Base-by-base conservation (phyloP, 2,113 vertebrate species). In the Oryzias javanicus region DNA sequence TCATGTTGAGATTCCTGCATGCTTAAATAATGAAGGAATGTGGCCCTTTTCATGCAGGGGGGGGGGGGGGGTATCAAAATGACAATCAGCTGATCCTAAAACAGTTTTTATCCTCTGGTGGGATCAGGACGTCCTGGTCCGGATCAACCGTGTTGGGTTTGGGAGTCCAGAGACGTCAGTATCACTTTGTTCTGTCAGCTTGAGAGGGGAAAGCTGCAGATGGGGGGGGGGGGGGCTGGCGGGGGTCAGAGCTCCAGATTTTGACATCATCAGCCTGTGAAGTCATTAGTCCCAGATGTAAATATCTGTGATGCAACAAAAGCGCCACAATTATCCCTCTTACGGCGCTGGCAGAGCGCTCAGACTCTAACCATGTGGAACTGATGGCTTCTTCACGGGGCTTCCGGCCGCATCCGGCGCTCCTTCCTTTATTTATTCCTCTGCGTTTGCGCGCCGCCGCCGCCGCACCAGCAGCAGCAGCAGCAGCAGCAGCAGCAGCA, bases 201-300 rank as follows among this genome's bases (percentile, higher is more conserved):
- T 62, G 17, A 40, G 47, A 46, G 42, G 19, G 0, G 25, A 10
- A 17, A 55, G 14, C 7, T 5, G n/a, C 20, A 13, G 18, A 6
- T 42, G 27, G 22, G 55, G 46, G 14, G 15, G 25, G 27, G 22
- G 55, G 46, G 14, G 15, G 25, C 35, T 19, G 60, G 29, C 12
- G 50, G 67, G 75, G 66, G 62, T 62, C 67, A 4, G 42, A 64
- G 64, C 65, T 47, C 64, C 80, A 24, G 18, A 72, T 74, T 61
- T 24, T 82, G 83, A 83, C 78, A 86, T 81, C 67, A 35, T 35
- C 25, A 27, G 62, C 60, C 68, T 46, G 79, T 63, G 67, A 72
- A 75, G 75, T 88, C 88, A 89, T 88, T 87, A 87, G 82, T 89
- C 85, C 85, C 88, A 69, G 79, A 84, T 84, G 84, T 82, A 81